A percentile compares a stretch with the other conserved stretches of the same genome.
These are phyloP conservation scores for Brachyptera putata DNA, from an alignment of 2,888 invertebrate species.

Conservation along the genomic window DNA sequence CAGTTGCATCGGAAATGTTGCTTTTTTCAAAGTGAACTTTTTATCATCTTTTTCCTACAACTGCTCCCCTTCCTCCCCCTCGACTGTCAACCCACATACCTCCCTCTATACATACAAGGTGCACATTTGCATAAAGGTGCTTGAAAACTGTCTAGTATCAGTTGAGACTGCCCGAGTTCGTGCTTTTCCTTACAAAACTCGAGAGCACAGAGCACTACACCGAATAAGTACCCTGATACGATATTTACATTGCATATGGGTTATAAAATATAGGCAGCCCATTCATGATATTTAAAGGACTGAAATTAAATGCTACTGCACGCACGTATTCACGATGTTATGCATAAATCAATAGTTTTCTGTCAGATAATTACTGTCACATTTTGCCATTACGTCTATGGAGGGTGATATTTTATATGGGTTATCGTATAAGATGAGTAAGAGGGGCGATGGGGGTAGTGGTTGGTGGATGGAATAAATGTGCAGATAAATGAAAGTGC, in stretches of 20 bases:
- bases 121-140: conserved; percentile 17
- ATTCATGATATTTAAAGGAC: neutral
- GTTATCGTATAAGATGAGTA: neutral
- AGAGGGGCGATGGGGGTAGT: neutral
- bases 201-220: neutral
- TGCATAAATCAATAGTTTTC: conserved; percentile 6
- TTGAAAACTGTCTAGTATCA: neutral
- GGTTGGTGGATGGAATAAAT: no score
- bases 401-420: conserved; percentile 11
- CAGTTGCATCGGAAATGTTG: conserved; percentile 8
- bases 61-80: no score
- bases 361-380: conserved; percentile 8
- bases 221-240: neutral
- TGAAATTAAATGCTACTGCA: conserved; percentile 1
- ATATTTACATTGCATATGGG: conserved; percentile 6
- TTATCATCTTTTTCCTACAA: conserved; percentile 8
- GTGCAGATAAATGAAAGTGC: neutral
- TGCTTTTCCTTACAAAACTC: neutral
- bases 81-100: no score
- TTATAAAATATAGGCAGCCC: neutral
- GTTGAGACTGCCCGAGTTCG: neutral
- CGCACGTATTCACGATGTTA: neutral
- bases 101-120: neutral
- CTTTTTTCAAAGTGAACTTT: conserved; percentile 12
- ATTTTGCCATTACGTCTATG: neutral